Evolutionary conservation across 2,113 vertebrate species (phyloP).

Genomic region (Ptilorrhoa leucosticta): DNA sequence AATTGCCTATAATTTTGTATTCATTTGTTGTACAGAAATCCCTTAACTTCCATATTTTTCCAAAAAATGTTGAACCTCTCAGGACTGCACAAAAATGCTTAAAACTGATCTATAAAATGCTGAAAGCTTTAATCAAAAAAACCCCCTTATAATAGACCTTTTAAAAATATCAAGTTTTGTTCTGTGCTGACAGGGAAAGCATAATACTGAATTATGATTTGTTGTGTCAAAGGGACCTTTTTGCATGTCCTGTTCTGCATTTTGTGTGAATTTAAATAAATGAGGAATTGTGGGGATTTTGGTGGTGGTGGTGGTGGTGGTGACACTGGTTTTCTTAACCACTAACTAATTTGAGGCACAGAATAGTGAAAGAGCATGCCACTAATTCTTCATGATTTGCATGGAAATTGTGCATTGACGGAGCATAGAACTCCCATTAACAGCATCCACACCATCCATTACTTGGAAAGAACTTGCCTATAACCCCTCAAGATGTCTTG

Average conservation of each 20-base stretch:
- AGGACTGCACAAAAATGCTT: not conserved
- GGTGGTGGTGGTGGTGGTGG: not conserved
- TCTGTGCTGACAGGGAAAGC: not conserved
- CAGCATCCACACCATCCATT: not conserved
- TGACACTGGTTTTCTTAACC: not conserved
- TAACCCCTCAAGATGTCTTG: not conserved
- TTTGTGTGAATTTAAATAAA: not conserved
- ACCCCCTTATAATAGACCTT: accelerated
- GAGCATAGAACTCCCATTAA: not conserved
- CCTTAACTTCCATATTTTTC: not conserved
- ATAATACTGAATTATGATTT: not conserved
- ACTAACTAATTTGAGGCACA: not conserved
- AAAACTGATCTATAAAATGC: not conserved
- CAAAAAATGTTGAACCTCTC: accelerated
- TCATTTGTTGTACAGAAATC: not conserved
- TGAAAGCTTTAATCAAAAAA: not conserved
- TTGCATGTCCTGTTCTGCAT: not conserved
- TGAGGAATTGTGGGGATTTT: accelerated
- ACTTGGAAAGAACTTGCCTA: not conserved
- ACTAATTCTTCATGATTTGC: not conserved
- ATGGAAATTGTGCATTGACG: not conserved
- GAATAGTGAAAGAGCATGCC: not conserved
- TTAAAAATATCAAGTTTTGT: not conserved
- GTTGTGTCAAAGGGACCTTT: not conserved
- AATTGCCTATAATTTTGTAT: not conserved